Base-by-base conservation (phyloP, 2,113 vertebrate genomes). In the Kryptolebias marmoratus region DNA sequence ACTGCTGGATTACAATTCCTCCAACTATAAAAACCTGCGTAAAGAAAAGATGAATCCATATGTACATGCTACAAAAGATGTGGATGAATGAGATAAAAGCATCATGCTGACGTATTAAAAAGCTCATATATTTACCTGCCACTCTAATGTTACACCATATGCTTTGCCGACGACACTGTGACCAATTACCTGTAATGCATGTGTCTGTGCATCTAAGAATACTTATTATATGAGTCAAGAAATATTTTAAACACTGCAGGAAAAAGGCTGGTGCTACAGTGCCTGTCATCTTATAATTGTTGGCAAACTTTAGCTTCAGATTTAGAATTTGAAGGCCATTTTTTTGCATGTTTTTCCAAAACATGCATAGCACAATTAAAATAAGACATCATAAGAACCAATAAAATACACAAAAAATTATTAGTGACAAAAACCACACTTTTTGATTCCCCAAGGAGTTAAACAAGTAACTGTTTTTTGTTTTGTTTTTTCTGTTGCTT, bases 11-110 rank as follows among this genome's bases (percentile, higher is more conserved):
- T 79, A 70, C 75, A 65, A 72, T 68, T 61, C 81, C 66, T 22
- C 12, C 75, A 73, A 84, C 71, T 82, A 84, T 88, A 81, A 84
- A 82, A 82, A 76, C 83, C 39, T 88, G 80, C 77, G 81, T 80
- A 77, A 77, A 86, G 53, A 36, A 71, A 88, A 77, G 31, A 64
- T 72, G 69, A 75, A 63, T 71, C 71, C 60, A 71, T 65, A 58
- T 10, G 39, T 76, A 60, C 14, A 42, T 66, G 60, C 30, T 64
- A 50, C 15, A 64, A 54, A 10, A 66, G 31, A 80, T 64, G 44
- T 36, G 60, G 53, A 59, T 62, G 32, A 57, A 65, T 50, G 22
- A 45, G 42, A 69, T 22, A 42, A 14, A 56, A 42, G 48, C 50
- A 48, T 31, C 50, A 31, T 32, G 32, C 28, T 32, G 1, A 60